Evolutionary conservation across 2,888 invertebrate genomes (phyloP), one percentile per base, ranked within the genome.

Genomic region (Drosophila rellima): DNA sequence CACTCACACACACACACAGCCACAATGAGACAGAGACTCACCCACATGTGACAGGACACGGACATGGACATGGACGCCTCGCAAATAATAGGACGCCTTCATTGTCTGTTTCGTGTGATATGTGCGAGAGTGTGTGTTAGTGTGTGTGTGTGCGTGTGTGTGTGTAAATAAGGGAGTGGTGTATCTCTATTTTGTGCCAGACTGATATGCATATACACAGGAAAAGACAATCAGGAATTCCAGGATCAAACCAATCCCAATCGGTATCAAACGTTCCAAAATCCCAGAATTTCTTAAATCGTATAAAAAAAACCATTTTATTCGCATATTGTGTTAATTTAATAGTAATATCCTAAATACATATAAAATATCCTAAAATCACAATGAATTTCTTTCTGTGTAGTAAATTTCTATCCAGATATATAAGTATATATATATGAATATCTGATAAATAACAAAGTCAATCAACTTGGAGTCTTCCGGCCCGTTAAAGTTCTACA

Each of bases 51-150:
- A 39, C 62, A 45, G 37, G 29, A 59, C 59, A 52, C 35, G 56
- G 42, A 42, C 31, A 39, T 39, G 61, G 44, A 61, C 50, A 69
- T 55, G 64, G 56, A 66, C 61, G 63, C 59, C 63, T 66, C 47
- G 65, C 51, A 54, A 70, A 74, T 70, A 59, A 73, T 52, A 47
- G 65, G 68, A 64, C 80, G 55, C 70, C 44, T 62, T 59, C 65
- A 80, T 80, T 82, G 83, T 82, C 73, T 70, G 40, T 66, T 61
- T 54, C 45, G 56, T 81, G 69, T 76, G 56, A 35, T 47, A 13
- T 44, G 13, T 40, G 55, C 37, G 26, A 33, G 13, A 33, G 17
- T 61, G 37, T 20, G 17, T 13, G 10, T 35, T 6, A 1, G 17
- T 13, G 20, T 44, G 7, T 1, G 26, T 37, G 48, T 59, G 37